These are phyloP conservation scores for Porites divaricata DNA, from an alignment of 92 coral and sea anemone species.

Conservation along the genomic window DNA sequence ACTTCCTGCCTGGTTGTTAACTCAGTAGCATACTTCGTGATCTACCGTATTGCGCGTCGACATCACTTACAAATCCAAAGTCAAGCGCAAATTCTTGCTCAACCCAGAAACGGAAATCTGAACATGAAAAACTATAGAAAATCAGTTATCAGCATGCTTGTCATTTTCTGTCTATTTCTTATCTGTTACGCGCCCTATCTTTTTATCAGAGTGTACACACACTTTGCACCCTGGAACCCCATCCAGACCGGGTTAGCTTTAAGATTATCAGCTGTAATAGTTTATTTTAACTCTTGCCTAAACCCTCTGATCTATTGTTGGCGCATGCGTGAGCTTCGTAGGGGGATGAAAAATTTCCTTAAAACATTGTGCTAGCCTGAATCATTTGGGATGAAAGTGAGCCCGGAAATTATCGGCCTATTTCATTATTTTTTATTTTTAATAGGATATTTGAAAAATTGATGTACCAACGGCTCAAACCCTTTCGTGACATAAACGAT, in stretches of 20 bases:
- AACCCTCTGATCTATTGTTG: slow-evolving; percentile 18
- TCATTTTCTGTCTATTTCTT: neutral
- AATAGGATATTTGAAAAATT: too few relatives aligned
- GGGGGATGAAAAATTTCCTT: neutral
- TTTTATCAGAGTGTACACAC: neutral
- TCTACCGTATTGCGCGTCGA: slow-evolving; percentile 3
- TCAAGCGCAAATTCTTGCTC: neutral
- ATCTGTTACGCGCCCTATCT: neutral
- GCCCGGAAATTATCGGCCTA: too few relatives aligned
- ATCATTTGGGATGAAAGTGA: neutral
- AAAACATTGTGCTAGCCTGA: neutral
- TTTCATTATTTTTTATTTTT: too few relatives aligned
- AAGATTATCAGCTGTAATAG: slow-evolving; percentile 3
- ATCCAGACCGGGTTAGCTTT: neutral
- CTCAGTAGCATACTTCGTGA: neutral
- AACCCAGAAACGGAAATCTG: neutral
- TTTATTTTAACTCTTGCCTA: slow-evolving; percentile 13
- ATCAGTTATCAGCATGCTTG: slow-evolving; percentile 5
- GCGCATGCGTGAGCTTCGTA: slow-evolving; percentile 24
- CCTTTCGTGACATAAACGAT: too few relatives aligned
- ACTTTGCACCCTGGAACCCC: neutral
- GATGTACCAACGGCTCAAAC: too few relatives aligned
- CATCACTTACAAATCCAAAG: neutral
- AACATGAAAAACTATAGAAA: neutral
- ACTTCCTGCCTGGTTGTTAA: neutral